A percentile compares a stretch with the other conserved stretches of the same genome.
These are phyloP conservation scores for Xanthorhoe spadicearia DNA, from an alignment of 2,888 invertebrate species.

Conservation along the genomic window DNA sequence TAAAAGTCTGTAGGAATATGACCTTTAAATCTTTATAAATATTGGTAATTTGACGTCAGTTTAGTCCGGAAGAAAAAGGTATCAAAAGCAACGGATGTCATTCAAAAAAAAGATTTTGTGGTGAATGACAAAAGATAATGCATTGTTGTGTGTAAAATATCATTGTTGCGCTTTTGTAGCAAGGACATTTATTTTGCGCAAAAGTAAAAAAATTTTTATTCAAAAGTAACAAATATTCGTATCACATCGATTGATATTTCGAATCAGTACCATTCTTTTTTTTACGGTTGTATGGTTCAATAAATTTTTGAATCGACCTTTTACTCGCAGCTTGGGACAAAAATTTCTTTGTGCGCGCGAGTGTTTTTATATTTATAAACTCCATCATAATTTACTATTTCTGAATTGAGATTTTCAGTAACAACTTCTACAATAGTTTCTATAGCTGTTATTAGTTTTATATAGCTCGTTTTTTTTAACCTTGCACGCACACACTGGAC, in stretches of 20 bases:
- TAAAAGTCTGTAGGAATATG: conserved; percentile 34
- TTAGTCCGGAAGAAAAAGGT: conserved; percentile 54
- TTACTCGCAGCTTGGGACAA: no score
- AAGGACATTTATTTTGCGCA: conserved; percentile 28
- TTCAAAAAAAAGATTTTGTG: conserved; percentile 48
- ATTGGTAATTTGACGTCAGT: conserved; percentile 26
- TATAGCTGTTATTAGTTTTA: no score
- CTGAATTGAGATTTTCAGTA: no score
- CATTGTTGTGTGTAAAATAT: conserved; percentile 34
- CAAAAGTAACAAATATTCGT: not conserved
- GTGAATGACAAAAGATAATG: conserved; percentile 37
- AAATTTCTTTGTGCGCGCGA: no score
- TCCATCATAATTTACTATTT: no score
- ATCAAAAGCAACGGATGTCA: conserved; percentile 58
- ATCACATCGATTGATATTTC: not conserved
- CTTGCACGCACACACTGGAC: no score
- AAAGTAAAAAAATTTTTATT: not conserved
- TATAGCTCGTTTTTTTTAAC: no score
- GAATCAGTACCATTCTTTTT: not conserved
- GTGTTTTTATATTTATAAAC: no score
- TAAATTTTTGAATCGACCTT: no score
- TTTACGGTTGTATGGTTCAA: not conserved
- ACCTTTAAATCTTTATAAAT: conserved; percentile 41
- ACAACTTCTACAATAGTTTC: no score
- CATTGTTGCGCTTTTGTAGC: conserved; percentile 39